A percentile compares a stretch with the other conserved stretches of the same genome.
phyloP scores from a whole-genome alignment of 2,888 invertebrate genomes.

The Lepidocyrtoides sp. region DNA sequence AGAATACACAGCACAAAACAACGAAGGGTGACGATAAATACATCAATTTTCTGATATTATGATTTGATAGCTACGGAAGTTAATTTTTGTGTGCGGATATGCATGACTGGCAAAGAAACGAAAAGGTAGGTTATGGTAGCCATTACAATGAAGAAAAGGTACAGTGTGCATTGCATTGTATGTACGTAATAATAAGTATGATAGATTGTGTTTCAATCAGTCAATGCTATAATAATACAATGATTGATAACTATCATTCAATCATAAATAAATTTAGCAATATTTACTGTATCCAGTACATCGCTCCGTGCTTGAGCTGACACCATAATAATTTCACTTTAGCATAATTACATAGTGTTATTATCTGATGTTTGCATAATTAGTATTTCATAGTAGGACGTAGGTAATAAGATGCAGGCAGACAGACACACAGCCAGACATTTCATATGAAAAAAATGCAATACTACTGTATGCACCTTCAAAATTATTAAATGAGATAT shows the following conservation, averaged over 20 bases:
- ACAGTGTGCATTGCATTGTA: no score
- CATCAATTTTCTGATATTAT: not conserved
- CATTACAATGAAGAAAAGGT: not conserved
- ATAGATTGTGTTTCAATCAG: no score
- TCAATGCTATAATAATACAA: no score
- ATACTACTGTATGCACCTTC: not conserved
- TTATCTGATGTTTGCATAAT: not conserved
- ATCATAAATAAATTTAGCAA: not conserved
- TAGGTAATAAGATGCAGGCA: no score
- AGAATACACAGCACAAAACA: not conserved
- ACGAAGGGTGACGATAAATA: constrained; percentile 23
- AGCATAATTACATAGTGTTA: not conserved
- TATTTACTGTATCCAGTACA: constrained; percentile 1
- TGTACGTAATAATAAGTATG: no score
- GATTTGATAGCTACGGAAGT: constrained; percentile 31
- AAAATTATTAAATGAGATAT: not conserved
- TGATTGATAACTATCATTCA: not conserved
- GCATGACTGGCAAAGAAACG: constrained; percentile 32
- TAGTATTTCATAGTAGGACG: not conserved
- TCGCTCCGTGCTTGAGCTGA: not conserved
- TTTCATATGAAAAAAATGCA: no score
- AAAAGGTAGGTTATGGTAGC: not conserved
- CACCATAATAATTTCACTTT: not conserved
- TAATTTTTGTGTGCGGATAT: not conserved
- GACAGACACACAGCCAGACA: no score